phyloP scores from a whole-genome alignment of 2,888 invertebrate species.

The Enoplolaimus lenunculus region DNA sequence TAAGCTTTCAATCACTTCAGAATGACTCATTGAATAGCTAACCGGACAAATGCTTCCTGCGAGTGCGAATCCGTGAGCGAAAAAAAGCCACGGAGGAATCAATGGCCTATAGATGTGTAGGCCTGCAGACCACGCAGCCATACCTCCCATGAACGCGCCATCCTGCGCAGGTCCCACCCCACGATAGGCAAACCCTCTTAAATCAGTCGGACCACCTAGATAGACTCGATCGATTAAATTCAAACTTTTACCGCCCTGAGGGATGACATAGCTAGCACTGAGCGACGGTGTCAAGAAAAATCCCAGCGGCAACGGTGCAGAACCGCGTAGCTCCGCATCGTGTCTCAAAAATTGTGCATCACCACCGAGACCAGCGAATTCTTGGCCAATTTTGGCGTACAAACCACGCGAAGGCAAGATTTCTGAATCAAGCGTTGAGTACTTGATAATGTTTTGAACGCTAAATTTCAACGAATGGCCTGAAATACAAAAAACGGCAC shows the following conservation, averaged over 20 bases:
- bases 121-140: slow-evolving; percentile 71
- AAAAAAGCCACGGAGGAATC: slow-evolving; percentile 55
- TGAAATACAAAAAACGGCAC: no score
- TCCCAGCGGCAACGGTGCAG: slow-evolving; percentile 53
- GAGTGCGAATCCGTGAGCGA: slow-evolving; percentile 77
- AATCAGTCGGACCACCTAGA: slow-evolving; percentile 71
- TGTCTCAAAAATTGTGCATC: slow-evolving; percentile 76
- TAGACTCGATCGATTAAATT: slow-evolving; percentile 52
- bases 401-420: slow-evolving; percentile 63
- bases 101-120: slow-evolving; percentile 75
- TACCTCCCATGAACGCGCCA: slow-evolving; percentile 47
- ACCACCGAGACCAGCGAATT: slow-evolving; percentile 76
- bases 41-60: slow-evolving; percentile 56
- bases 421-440: slow-evolving; percentile 63
- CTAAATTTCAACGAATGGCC: slow-evolving; percentile 78
- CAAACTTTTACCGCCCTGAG: slow-evolving; percentile 31
- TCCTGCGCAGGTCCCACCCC: slow-evolving; percentile 74
- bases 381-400: slow-evolving; percentile 51
- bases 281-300: slow-evolving; percentile 35
- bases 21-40: slow-evolving; percentile 32
- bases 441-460: slow-evolving; percentile 60
- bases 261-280: slow-evolving; percentile 25
- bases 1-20: neutral
- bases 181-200: slow-evolving; percentile 71
- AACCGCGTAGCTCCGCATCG: slow-evolving; percentile 58